Evolutionary conservation across 2,113 vertebrate species (phyloP), one percentile per base, ranked within the genome.

Genomic region (Mystacornis crossleyi): DNA sequence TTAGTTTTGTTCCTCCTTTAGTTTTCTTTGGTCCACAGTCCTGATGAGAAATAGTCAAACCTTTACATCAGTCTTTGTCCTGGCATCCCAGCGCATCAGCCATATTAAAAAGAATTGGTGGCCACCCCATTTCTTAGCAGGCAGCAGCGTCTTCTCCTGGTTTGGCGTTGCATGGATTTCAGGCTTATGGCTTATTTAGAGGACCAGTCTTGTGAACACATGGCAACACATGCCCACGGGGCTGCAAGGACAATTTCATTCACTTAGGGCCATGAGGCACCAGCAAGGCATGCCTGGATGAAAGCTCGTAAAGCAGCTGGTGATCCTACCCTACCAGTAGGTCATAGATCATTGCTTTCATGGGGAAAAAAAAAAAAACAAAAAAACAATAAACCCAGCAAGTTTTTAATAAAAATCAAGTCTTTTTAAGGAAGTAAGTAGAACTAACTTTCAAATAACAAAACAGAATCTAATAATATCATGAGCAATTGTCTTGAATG

Each of bases 81-180:
- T 28, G 51, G 21, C 84, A 62, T 26, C 34, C 38, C 55, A 79
- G 19, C 25, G 69, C 28, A n/a, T 47, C 38, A 79, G 43, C 9
- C 10, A 13, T 20, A 47, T 18, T 26, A 20, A 45, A 51, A 90
- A 60, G 15, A 71, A 55, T 4, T 55, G 28, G 29, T 48, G 31
- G 16, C 10, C n/a, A 75, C 6, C 1, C 11, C 34, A 25, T 38
- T 83, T 83, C 31, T 61, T 23, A 75, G 34, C 28, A 86, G 21
- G 31, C 20, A 64, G 23, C 25, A 82, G 19, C 3, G 0, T 89
- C 47, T 60, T 25, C 26, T 60, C 25, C 16, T 51, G 51, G 8
- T 33, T 75, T 73, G 33, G 28, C 0, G 0, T 14, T 45, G 34
- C 2, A 8, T 3, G 20, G 65, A 18, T 31, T 71, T 73, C 25